Evolutionary conservation across 2,113 vertebrate species (phyloP).

Genomic region (Poeciliopsis turrubarensis): DNA sequence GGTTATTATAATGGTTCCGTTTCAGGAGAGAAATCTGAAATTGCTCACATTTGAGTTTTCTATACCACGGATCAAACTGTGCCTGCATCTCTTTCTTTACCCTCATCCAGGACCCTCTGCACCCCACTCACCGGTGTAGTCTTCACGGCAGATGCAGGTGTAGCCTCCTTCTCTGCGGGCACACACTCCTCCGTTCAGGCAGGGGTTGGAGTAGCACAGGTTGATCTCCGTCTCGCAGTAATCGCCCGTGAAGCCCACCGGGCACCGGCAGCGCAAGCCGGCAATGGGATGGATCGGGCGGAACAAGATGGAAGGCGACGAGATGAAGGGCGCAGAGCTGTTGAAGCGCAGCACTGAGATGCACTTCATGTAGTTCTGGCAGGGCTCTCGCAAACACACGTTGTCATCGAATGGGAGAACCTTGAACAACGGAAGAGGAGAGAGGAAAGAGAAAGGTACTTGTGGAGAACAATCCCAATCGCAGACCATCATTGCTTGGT

Average conservation of each 20-base stretch:
- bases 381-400: constrained; percentile 96
- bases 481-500: no score
- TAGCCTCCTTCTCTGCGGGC: constrained; percentile 91
- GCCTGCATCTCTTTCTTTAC: neutral
- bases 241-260: constrained; percentile 94
- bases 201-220: constrained; percentile 98
- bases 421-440: constrained; percentile 45
- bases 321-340: constrained; percentile 95
- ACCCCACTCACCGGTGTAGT: constrained; percentile 88
- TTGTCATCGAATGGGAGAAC: constrained; percentile 98
- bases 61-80: neutral
- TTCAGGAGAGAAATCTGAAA: neutral
- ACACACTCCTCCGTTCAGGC: constrained; percentile 91
- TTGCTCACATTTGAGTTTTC: neutral
- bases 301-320: constrained; percentile 93
- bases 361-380: constrained; percentile 99
- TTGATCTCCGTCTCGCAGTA: constrained; percentile 98
- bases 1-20: neutral
- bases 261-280: constrained; percentile 95
- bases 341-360: constrained; percentile 97
- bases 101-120: neutral
- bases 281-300: constrained; percentile 97
- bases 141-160: constrained; percentile 91
- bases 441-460: neutral
- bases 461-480: neutral